Conservation (phyloP, 2,888 invertebrate species). For the Eutolmus rufibarbis region DNA sequence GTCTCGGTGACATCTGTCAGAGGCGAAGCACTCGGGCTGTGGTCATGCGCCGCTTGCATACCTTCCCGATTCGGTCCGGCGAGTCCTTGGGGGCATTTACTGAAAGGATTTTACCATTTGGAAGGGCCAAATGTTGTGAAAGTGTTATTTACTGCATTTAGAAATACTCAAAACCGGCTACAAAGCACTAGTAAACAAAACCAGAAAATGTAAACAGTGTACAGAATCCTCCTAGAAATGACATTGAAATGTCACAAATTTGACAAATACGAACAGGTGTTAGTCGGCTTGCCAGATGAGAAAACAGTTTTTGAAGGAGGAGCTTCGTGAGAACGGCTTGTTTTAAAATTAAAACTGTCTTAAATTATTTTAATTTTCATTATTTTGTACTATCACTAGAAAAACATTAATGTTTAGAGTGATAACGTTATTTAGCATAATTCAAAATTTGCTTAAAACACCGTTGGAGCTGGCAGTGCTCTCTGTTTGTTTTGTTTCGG, state of each 20-base stretch:
- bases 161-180: neutral
- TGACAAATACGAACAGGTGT: neutral
- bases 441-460: neutral
- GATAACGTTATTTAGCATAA: neutral
- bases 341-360: neutral
- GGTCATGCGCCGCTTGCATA: neutral
- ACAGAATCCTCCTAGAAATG: neutral
- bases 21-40: neutral
- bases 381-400: neutral
- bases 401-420: neutral
- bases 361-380: neutral
- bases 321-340: neutral
- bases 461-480: neutral
- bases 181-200: neutral
- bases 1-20: slow-evolving; percentile 13
- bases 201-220: neutral
- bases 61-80: neutral
- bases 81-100: neutral
- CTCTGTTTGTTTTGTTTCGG: neutral
- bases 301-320: neutral
- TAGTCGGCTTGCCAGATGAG: neutral
- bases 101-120: neutral
- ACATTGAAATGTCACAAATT: neutral
- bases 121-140: neutral
- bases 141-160: neutral